These are phyloP conservation scores for Lepus timidus DNA, from an alignment of 2,113 vertebrate genomes.

Conservation along the genomic window DNA sequence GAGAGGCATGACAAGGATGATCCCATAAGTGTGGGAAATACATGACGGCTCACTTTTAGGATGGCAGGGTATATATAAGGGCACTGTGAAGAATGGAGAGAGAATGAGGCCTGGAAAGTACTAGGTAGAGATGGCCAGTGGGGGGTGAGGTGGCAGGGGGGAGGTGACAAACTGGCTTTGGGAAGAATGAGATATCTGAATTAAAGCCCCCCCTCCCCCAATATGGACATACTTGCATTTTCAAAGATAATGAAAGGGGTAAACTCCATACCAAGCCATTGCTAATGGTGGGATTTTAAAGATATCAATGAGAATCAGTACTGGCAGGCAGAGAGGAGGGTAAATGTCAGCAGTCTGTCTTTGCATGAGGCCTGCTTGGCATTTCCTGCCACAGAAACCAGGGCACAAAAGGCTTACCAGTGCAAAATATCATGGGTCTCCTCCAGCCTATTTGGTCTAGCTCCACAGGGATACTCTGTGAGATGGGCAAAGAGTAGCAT, in stretches of 20 bases:
- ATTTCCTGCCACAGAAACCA: neutral
- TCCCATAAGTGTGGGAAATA: neutral
- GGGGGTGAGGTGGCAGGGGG: no score
- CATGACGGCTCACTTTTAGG: neutral
- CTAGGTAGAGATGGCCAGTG: neutral
- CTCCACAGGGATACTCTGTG: conserved; percentile 90
- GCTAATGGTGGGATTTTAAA: neutral
- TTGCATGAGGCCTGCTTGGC: neutral
- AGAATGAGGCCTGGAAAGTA: neutral
- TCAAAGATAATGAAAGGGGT: neutral
- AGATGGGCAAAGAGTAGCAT: conserved; percentile 91
- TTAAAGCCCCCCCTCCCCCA: neutral
- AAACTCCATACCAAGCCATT: conserved; percentile 24
- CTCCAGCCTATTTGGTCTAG: conserved; percentile 88
- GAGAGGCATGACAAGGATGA: neutral
- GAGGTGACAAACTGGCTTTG: neutral
- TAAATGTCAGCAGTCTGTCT: conserved; percentile 15
- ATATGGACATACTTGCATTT: neutral
- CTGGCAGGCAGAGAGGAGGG: neutral
- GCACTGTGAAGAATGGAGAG: neutral
- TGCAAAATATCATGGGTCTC: conserved; percentile 86
- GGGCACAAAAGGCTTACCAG: conserved; percentile 79
- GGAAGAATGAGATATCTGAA: neutral
- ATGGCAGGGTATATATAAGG: neutral
- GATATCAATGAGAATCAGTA: neutral